Base-by-base conservation (phyloP, 2,113 vertebrate species). In the Phoxinus phoxinus region DNA sequence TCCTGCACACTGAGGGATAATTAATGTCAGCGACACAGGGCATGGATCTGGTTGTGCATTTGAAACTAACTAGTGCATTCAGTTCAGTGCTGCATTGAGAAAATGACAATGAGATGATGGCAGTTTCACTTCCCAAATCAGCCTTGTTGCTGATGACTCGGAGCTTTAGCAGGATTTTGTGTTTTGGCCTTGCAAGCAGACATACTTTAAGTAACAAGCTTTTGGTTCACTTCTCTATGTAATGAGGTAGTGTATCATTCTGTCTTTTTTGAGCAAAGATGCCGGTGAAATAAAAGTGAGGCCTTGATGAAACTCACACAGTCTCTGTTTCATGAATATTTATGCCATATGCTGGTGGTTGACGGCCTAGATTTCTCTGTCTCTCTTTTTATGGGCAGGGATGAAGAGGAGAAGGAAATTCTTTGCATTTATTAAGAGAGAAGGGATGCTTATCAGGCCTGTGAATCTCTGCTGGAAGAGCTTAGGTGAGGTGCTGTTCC, bases 231-330 rank as follows among this genome's bases (percentile, higher is more conserved):
- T 63, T 77, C n/a, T 74, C 53, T 25, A 19, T 44, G 79, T 61
- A 80, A 74, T 75, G 51, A 86, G 67, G 56, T 65, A 53, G 58
- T 86, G 74, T 48, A 37, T 84, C 67, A 63, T 72, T 46, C 73
- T 73, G 48, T 72, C 71, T 51, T 75, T 37, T 46, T 21, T 53
- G 53, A 21, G 82, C 25, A 25, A 74, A 80, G 61, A 87, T 41
- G 67, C 27, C 2, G 30, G 48, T 58, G 48, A 83, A 81, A 81
- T 69, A 81, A 81, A 81, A 83, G 81, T 72, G 46, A 83, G 81
- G 32, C 67, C 67, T 21, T 72, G 65, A 25, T 72, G 65, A 83
- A 73, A 73, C 21, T 11, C 81, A 82, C 81, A 82, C 61, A 32
- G 61, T 41, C 56, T 84, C 65, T 4, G 10, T 74, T 65, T 65